phyloP scores from a whole-genome alignment of 2,888 invertebrate species.

The Acholoe squamosa region DNA sequence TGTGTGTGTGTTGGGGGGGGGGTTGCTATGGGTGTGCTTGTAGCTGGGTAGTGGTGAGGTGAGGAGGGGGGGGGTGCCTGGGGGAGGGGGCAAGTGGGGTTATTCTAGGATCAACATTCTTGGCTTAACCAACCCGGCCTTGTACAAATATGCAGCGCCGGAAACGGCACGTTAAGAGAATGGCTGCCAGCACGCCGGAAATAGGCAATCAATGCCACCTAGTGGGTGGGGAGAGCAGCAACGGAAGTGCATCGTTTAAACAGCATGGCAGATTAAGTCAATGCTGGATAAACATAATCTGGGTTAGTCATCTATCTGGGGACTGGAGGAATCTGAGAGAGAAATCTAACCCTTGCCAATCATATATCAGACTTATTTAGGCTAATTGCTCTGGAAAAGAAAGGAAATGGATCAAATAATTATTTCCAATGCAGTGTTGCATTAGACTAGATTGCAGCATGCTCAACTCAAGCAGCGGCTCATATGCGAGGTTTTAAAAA shows the following conservation, averaged over 20 bases:
- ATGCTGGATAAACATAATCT: neutral
- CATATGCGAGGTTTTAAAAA: no score
- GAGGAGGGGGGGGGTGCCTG: neutral
- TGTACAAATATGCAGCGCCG: neutral
- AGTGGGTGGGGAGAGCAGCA: neutral
- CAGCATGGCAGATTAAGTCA: constrained; percentile 35
- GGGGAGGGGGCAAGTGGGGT: neutral
- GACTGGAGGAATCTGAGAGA: no score
- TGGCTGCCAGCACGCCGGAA: constrained; percentile 25
- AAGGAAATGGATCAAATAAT: no score
- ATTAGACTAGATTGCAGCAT: no score
- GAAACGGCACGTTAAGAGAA: constrained; percentile 38
- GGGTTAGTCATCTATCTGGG: neutral
- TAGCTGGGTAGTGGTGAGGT: neutral
- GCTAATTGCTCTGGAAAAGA: no score
- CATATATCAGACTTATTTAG: no score
- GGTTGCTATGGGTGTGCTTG: neutral
- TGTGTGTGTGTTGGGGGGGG: neutral
- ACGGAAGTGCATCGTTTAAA: constrained; percentile 33
- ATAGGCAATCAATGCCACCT: constrained; percentile 51
- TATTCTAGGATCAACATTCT: neutral
- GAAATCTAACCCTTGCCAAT: no score
- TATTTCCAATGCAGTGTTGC: no score
- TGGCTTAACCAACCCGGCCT: neutral
- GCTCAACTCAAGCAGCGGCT: no score